Evolutionary conservation across 2,888 invertebrate genomes (phyloP), one percentile per base, ranked within the genome.

Genomic region (Limulus polyphemus): DNA sequence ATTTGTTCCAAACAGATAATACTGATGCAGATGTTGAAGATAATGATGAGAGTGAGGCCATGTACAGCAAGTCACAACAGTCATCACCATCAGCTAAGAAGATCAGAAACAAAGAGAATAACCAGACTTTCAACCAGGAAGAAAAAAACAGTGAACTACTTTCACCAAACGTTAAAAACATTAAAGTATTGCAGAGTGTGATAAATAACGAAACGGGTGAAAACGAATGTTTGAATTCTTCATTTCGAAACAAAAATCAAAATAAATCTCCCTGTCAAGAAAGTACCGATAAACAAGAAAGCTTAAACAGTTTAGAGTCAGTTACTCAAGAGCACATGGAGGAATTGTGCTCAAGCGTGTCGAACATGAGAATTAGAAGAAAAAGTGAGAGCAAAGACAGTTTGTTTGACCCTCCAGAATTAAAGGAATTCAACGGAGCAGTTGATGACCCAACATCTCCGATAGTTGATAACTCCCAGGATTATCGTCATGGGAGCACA

Each of bases 21-120:
- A 64, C 62, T 49, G 76, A 77, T 73, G 76, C 76, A 57, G 76
- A 76, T 69, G 70, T 76, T 17, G 77, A 77, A 62, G 77, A 77
- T 65, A 76, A 76, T 67, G 60, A 73, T 17, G 75, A 76, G 55
- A 73, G 72, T 68, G 75, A 75, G 32, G 32, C 32, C 32, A 32
- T 32, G 32, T 7, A 32, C 32, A 54, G 32, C 32, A 14, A 11
- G 11, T 17, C 17, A 11, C 54, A 54, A 13, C 17, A 54, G 11
- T 16, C 14, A 17, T n/a, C 2, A 17, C 32, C 32, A 32, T 54
- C 54, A 11, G 16, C 54, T 32, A 9, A n/a, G 16, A n/a, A n/a
- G 13, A 16, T 32, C 32, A 3, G 17, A 11, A 54, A 54, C 14
- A 32, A 54, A 12, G 47, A 56, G 46, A 56, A 32, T 56, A 4